Evolutionary conservation across 2,113 vertebrate genomes (phyloP).

Genomic region (Solenodon paradoxus): DNA sequence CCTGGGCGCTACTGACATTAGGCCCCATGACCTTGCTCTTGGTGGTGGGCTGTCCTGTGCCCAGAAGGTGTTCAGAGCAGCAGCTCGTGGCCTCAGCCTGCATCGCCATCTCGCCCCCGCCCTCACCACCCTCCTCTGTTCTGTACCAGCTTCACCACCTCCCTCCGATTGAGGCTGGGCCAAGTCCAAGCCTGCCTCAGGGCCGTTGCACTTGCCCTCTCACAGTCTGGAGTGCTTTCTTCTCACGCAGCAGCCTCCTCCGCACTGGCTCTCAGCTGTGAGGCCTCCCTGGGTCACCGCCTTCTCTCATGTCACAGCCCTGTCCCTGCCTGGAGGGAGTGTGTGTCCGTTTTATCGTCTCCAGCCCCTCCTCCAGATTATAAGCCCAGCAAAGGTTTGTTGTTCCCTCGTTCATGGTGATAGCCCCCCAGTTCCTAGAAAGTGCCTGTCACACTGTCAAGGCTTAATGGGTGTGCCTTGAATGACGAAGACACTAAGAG

Average conservation of each 20-base stretch:
- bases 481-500: not conserved
- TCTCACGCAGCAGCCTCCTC: too few relatives aligned
- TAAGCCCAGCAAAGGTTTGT: too few relatives aligned
- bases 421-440: not conserved
- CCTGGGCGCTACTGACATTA: too few relatives aligned
- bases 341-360: rapidly evolving
- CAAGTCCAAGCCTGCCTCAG: slow-evolving; percentile 82
- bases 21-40: too few relatives aligned
- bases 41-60: too few relatives aligned
- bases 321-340: not conserved
- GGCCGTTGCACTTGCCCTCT: slow-evolving; percentile 85
- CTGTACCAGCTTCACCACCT: not conserved
- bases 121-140: too few relatives aligned
- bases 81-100: not conserved
- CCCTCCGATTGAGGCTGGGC: not conserved
- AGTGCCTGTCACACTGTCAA: not conserved
- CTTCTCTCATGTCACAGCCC: not conserved
- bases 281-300: not conserved
- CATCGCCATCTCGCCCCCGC: rapidly evolving
- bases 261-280: not conserved
- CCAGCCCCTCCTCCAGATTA: not conserved
- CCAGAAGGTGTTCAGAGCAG: too few relatives aligned
- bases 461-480: too few relatives aligned
- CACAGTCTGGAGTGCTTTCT: rapidly evolving
- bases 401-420: not conserved